Evolutionary conservation across 1,140 invertebrate species (phyloP).

Genomic region (Coenobita brevimanus): DNA sequence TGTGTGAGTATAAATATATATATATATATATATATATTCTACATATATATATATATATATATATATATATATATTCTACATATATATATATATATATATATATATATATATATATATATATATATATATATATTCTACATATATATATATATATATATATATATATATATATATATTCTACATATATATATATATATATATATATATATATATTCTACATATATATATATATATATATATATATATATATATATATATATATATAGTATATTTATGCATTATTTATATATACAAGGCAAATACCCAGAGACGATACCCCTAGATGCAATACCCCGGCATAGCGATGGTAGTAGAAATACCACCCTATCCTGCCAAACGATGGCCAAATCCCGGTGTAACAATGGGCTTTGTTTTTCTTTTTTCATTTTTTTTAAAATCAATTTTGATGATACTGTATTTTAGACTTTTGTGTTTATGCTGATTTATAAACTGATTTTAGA

Average conservation of each 20-base stretch:
- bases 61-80: not conserved
- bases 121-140: not conserved
- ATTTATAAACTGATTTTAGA: no score
- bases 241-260: not conserved
- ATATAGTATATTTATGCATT: no score
- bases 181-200: conserved; percentile 14
- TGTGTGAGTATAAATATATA: not conserved
- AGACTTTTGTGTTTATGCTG: no score
- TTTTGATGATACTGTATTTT: no score
- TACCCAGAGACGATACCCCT: no score
- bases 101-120: not conserved
- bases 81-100: not conserved
- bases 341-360: no score
- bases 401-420: no score
- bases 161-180: conserved; percentile 23
- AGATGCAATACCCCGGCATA: no score
- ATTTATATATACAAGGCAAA: no score
- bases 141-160: conserved; percentile 15
- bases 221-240: conserved; percentile 15
- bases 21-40: not conserved
- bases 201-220: conserved; percentile 2
- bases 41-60: not conserved
- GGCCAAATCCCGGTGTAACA: no score
- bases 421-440: no score
- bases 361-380: no score